Conservation (phyloP, 2,113 vertebrate genomes). For the Ahaetulla prasina region DNA sequence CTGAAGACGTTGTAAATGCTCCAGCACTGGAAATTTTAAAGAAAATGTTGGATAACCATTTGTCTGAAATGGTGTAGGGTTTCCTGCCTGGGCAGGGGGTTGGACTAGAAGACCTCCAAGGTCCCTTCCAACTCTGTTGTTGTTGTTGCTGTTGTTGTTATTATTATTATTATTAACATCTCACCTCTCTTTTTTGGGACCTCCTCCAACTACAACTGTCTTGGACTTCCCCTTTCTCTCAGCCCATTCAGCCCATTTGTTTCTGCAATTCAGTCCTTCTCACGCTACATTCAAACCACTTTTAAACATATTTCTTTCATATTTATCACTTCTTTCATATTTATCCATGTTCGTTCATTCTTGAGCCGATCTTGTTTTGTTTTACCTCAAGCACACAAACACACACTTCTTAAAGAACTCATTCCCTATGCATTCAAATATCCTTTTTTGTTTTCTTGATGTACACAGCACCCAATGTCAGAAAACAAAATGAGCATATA, state of each 20-base stretch:
- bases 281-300: neutral
- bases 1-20: no score
- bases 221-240: neutral
- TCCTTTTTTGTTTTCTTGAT: neutral
- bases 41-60: no score
- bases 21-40: no score
- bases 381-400: neutral
- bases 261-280: neutral
- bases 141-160: no score
- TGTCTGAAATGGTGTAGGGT: no score
- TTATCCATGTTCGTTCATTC: neutral
- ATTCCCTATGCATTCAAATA: neutral
- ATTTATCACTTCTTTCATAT: neutral
- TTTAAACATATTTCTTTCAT: neutral
- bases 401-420: neutral
- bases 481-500: neutral
- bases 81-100: no score
- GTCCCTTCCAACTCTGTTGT: no score
- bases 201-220: neutral
- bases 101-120: no score
- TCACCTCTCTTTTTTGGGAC: neutral
- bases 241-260: neutral
- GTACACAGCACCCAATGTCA: neutral
- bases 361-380: neutral
- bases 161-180: no score